Conservation (phyloP, 2,113 vertebrate genomes). For the Dermatemys mawii region DNA sequence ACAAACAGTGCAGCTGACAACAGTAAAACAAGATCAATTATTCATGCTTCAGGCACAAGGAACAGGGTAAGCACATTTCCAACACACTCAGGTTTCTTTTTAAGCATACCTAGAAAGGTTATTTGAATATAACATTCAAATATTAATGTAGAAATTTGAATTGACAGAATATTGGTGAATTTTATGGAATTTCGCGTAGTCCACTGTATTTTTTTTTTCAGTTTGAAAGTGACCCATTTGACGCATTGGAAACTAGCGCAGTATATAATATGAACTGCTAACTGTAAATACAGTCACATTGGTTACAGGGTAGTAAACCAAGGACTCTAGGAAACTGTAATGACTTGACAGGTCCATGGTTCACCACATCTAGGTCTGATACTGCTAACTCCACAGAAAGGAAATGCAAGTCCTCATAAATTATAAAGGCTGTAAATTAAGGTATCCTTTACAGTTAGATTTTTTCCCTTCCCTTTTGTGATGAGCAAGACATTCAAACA, state of each 20-base stretch:
- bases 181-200: background rate
- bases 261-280: background rate
- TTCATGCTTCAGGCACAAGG: background rate
- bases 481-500: background rate
- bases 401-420: background rate
- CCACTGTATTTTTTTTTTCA: background rate
- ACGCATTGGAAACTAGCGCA: background rate
- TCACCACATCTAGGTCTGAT: background rate
- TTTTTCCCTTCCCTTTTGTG: background rate
- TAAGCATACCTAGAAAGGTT: background rate
- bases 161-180: background rate
- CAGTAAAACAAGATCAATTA: constrained; percentile 4
- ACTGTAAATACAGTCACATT: background rate
- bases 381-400: background rate
- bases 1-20: background rate
- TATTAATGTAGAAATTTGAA: background rate
- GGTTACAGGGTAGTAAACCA: background rate
- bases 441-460: background rate
- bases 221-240: background rate
- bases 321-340: background rate
- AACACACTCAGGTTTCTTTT: background rate
- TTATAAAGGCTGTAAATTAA: background rate
- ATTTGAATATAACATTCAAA: too few relatives aligned
- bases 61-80: background rate
- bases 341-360: background rate